phyloP scores from a whole-genome alignment of 2,888 invertebrate species.

The Patella ulyssiponensis region DNA sequence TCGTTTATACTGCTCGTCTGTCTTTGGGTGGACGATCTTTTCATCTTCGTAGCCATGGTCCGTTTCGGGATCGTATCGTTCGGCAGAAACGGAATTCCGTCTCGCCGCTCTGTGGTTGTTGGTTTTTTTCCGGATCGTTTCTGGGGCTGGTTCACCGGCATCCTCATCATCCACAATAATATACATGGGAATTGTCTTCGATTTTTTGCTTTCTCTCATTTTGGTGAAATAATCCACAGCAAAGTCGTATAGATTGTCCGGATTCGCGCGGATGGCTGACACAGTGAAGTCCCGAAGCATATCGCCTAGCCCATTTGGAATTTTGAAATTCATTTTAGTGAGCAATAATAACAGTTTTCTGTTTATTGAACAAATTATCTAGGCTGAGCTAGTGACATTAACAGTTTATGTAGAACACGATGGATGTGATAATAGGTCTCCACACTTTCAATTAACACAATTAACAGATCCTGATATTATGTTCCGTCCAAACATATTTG shows the following conservation, averaged over 20 bases:
- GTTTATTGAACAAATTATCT: too few relatives aligned
- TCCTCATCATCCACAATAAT: constrained; percentile 70
- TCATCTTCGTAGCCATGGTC: constrained; percentile 66
- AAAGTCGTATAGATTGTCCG: constrained; percentile 66
- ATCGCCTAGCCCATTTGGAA: constrained; percentile 70
- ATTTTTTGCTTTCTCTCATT: constrained; percentile 57
- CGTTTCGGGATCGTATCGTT: constrained; percentile 69
- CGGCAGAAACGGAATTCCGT: constrained; percentile 68
- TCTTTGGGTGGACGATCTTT: constrained; percentile 66
- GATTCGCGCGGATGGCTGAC: constrained; percentile 67
- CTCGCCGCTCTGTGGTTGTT: constrained; percentile 58
- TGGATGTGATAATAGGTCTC: too few relatives aligned
- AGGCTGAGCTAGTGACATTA: too few relatives aligned
- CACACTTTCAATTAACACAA: too few relatives aligned
- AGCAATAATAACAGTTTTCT: too few relatives aligned
- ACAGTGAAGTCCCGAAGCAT: constrained; percentile 70
- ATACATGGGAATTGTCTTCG: constrained; percentile 69
- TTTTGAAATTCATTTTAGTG: constrained; percentile 62
- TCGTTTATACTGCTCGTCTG: constrained; percentile 65
- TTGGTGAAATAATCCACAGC: constrained; percentile 69
- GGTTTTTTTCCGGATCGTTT: constrained; percentile 57
- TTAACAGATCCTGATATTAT: too few relatives aligned
- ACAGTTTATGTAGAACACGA: too few relatives aligned
- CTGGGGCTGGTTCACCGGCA: constrained; percentile 67
- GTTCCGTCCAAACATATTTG: too few relatives aligned